Evolutionary conservation across 2,113 vertebrate species (phyloP).

Genomic region (Malaclemys terrapin): DNA sequence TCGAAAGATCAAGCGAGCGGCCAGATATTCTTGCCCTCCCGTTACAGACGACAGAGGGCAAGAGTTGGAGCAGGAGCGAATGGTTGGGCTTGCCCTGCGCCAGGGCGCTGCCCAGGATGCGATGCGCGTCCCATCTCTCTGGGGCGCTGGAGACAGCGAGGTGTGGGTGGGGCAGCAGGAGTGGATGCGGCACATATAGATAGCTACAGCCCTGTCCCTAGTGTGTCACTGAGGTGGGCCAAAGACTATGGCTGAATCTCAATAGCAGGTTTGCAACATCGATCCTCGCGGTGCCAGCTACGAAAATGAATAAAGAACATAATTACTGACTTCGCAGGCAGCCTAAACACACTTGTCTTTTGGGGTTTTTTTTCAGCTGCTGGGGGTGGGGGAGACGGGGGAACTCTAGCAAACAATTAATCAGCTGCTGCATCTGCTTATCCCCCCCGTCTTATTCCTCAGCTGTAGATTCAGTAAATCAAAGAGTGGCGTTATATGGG

Average conservation of each 20-base stretch:
- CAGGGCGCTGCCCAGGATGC: no score
- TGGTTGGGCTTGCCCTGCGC: background rate
- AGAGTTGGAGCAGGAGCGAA: background rate
- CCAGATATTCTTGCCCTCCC: background rate
- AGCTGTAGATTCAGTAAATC: background rate
- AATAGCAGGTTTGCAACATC: background rate
- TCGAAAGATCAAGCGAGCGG: background rate
- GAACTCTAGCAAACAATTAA: constrained; percentile 31
- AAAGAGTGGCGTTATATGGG: background rate
- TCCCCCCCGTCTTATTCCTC: background rate
- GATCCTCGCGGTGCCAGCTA: background rate
- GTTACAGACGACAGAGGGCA: background rate
- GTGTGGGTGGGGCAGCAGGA: background rate
- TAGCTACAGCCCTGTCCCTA: background rate
- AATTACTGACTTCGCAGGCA: accelerated
- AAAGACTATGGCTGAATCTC: background rate
- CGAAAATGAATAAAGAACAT: background rate
- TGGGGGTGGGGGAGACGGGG: background rate
- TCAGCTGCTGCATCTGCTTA: constrained; percentile 3
- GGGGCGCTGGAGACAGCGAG: background rate
- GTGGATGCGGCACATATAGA: no score
- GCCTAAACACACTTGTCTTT: background rate
- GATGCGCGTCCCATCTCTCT: no score
- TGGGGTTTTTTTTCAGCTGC: background rate
- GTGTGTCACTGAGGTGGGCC: background rate